Evolutionary conservation across 2,113 vertebrate genomes (phyloP).

Genomic region (Oncorhynchus mykiss): DNA sequence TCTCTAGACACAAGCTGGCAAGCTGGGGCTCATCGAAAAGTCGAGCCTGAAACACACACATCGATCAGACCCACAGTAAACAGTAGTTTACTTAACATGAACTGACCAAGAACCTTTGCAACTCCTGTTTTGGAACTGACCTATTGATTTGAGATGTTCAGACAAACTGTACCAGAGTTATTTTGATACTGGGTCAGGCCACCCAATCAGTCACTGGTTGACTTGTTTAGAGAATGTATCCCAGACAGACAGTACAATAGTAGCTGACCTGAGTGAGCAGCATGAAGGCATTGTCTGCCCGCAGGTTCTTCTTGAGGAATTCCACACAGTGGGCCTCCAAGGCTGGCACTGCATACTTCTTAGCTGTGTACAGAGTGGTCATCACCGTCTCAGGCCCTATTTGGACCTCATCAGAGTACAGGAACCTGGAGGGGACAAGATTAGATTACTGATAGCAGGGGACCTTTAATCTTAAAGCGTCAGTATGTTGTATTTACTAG

Average conservation of each 20-base stretch:
- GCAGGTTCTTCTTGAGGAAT: slow-evolving; percentile 95
- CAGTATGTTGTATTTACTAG: too few species aligned
- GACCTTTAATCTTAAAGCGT: too few species aligned
- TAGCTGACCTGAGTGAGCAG: slow-evolving; percentile 89
- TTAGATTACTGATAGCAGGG: background rate
- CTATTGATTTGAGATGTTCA: too few species aligned
- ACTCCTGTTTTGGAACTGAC: too few species aligned
- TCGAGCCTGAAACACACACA: slow-evolving; percentile 41
- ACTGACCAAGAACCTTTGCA: too few species aligned
- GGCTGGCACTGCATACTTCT: slow-evolving; percentile 95
- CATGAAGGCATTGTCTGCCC: slow-evolving; percentile 96
- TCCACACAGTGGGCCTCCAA: slow-evolving; percentile 96
- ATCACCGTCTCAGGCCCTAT: slow-evolving; percentile 97
- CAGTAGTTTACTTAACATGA: background rate
- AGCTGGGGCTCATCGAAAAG: slow-evolving; percentile 89
- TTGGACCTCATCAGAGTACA: slow-evolving; percentile 99
- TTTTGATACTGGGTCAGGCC: too few species aligned
- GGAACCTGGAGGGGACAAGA: slow-evolving; percentile 75
- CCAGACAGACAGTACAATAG: background rate
- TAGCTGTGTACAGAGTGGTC: slow-evolving; percentile 96
- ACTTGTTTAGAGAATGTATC: background rate
- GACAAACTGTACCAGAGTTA: too few species aligned
- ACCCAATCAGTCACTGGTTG: too few species aligned
- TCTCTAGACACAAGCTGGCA: slow-evolving; percentile 88
- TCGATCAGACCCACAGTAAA: background rate